Evolutionary conservation across 2,888 invertebrate genomes (phyloP), one percentile per base, ranked within the genome.

Genomic region (Ectemnius continuus): DNA sequence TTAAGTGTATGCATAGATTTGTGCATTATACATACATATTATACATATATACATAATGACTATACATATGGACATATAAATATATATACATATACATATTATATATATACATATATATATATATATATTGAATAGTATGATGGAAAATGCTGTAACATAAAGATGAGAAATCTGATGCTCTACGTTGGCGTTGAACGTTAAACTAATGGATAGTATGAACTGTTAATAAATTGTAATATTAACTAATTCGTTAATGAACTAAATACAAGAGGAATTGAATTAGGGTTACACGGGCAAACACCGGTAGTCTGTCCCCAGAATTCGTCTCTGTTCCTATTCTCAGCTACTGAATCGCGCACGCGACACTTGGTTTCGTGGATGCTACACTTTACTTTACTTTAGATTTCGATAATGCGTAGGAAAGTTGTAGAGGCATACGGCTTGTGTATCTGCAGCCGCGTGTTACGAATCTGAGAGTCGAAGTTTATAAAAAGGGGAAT

Each of bases 221-320:
- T 87, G 87, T 89, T 89, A 79, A 89, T 87, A 86, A 88, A 88
- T 88, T 86, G 78, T 88, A 88, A 88, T 85, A 86, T 84, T 85
- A 86, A 88, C 78, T 84, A 84, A 88, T 85, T 88, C 85, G 86
- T 86, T 88, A 86, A 88, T 85, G 84, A 88, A 88, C 86, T 88
- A 87, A 87, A 87, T 85, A 89, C 88, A 83, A 89, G 11, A 88
- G 90, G 90, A 90, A 90, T 90, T 90, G 90, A 90, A 88, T 86
- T 90, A 90, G 89, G 36, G 86, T 85, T 90, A 90, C 83, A 85
- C 83, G 87, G 86, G 80, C 84, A 85, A 87, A 36, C 36, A 36
- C 82, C 83, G 65, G 83, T 86, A 86, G 84, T 88, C 78, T 86
- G 85, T 88, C 84, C 86, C 85, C 85, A 83, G 80, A 83, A 84